phyloP scores from a whole-genome alignment of 2,888 invertebrate species.

The Apomyelois bistriatella region DNA sequence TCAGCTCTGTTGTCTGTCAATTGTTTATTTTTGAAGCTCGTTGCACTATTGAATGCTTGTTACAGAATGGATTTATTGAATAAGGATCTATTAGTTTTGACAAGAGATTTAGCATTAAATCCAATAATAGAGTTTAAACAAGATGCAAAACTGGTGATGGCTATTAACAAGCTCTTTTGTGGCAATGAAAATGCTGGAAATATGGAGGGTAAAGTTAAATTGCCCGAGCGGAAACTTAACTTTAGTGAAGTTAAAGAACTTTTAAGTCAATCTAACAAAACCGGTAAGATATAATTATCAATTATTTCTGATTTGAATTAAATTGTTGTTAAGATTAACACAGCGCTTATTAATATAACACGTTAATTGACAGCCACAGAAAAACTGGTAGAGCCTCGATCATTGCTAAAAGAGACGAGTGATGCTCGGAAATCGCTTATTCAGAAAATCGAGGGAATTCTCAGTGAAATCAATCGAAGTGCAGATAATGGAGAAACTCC shows the following conservation, averaged over 20 bases:
- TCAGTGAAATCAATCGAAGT: constrained; percentile 58
- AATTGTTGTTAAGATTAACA: too few relatives aligned
- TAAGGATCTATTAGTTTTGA: constrained; percentile 47
- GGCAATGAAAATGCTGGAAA: constrained; percentile 25
- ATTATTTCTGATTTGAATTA: background rate
- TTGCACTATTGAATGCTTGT: constrained; percentile 35
- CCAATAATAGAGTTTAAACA: constrained; percentile 48
- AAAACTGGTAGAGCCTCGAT: constrained; percentile 24
- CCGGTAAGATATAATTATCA: background rate
- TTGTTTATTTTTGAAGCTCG: constrained; percentile 54
- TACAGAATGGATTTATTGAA: constrained; percentile 67
- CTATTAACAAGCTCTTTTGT: constrained; percentile 56
- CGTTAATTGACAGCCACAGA: constrained; percentile 25
- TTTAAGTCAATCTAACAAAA: constrained; percentile 31
- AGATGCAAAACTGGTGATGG: constrained; percentile 55
- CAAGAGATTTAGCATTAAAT: constrained; percentile 44
- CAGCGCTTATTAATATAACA: too few relatives aligned
- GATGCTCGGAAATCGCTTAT: constrained; percentile 45
- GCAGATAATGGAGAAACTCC: constrained; percentile 55
- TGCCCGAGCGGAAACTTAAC: constrained; percentile 60
- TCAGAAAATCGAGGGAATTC: constrained; percentile 65
- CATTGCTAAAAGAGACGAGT: constrained; percentile 36
- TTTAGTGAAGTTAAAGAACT: constrained; percentile 59
- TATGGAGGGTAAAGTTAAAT: constrained; percentile 24
- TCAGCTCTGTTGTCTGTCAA: constrained; percentile 58